Evolutionary conservation across 2,797 vertebrate species (phyloP).

Genomic region (Tiaroga cobitis): DNA sequence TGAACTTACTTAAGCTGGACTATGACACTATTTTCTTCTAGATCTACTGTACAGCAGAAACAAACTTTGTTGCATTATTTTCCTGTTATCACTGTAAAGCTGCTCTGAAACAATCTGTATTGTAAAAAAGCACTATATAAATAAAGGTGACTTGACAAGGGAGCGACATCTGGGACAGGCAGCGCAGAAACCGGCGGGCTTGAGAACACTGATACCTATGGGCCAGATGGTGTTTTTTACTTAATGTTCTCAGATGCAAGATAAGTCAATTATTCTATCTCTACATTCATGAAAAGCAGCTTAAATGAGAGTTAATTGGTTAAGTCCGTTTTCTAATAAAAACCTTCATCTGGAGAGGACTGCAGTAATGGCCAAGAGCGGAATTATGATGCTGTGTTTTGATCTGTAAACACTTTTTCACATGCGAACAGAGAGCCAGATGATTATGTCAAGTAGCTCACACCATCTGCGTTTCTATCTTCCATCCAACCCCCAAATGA

Average conservation of each 20-base stretch:
- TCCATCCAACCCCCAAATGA: slow-evolving; percentile 3
- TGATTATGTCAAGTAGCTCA: slow-evolving; percentile 30
- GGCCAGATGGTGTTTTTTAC: background rate
- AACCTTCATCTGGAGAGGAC: background rate
- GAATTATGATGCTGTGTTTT: slow-evolving; percentile 34
- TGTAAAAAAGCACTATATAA: too few relatives aligned
- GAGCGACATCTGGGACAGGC: too few relatives aligned
- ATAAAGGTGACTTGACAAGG: too few relatives aligned
- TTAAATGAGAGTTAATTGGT: background rate
- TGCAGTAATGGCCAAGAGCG: background rate
- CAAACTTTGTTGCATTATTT: too few relatives aligned
- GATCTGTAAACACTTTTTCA: slow-evolving; percentile 33
- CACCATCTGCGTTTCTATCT: slow-evolving; percentile 33
- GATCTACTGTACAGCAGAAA: too few relatives aligned
- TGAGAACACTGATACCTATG: too few relatives aligned
- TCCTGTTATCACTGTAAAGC: too few relatives aligned
- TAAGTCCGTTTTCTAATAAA: background rate
- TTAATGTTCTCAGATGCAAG: background rate
- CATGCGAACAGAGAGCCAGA: background rate
- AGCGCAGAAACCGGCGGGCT: too few relatives aligned
- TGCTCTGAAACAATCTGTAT: too few relatives aligned
- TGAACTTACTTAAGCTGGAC: too few relatives aligned
- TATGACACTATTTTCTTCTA: too few relatives aligned
- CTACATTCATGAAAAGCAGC: slow-evolving; percentile 2
- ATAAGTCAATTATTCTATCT: background rate